phyloP scores from a whole-genome alignment of 2,113 vertebrate genomes.

The Dipodomys ordii region DNA sequence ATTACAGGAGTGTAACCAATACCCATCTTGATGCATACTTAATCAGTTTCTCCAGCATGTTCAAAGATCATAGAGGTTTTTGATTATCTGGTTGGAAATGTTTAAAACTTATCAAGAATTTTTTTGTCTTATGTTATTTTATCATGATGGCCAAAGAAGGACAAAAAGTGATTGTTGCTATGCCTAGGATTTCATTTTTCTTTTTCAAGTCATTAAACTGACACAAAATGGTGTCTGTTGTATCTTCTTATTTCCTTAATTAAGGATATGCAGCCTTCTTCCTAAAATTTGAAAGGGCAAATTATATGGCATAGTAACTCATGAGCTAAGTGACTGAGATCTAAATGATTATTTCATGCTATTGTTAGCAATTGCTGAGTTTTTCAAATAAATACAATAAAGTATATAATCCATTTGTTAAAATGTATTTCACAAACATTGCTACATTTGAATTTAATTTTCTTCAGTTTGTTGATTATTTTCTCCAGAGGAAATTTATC shows the following conservation, averaged over 20 bases:
- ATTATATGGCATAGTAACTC: neutral
- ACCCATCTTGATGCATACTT: neutral
- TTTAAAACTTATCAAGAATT: neutral
- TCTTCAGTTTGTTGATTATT: constrained; percentile 6
- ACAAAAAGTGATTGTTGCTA: neutral
- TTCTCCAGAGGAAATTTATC: neutral
- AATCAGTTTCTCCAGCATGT: neutral
- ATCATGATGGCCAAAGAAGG: neutral
- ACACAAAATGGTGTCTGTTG: neutral
- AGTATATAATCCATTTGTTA: neutral
- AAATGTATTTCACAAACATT: neutral
- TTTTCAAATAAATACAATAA: constrained; percentile 40
- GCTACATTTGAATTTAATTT: neutral
- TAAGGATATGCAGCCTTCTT: neutral
- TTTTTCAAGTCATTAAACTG: neutral
- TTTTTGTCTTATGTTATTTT: constrained; percentile 19
- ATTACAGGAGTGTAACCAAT: neutral
- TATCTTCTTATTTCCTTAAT: neutral
- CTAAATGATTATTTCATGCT: neutral
- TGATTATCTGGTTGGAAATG: neutral
- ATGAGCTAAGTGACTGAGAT: neutral
- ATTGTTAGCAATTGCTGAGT: neutral
- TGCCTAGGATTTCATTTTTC: neutral
- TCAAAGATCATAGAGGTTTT: neutral
- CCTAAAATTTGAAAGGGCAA: neutral